Evolutionary conservation across 2,888 invertebrate species (phyloP), one percentile per base, ranked within the genome.

Genomic region (Tromatobia lineatoria): DNA sequence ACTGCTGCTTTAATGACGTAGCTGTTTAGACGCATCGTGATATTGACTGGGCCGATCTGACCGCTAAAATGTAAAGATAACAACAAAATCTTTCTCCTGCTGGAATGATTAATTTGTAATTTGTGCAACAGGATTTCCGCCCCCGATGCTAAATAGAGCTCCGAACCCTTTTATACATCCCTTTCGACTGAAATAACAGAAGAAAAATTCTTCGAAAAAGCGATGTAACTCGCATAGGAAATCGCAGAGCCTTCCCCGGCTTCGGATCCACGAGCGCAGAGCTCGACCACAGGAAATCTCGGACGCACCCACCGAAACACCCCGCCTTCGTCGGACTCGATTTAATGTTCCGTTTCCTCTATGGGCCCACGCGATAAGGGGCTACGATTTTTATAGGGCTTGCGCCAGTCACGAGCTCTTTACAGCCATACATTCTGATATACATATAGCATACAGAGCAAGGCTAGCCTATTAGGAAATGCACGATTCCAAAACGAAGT

Each of bases 231-330:
- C 86, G 79, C 85, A 89, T 86, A 88, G 90, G 89, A 89, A 91
- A 89, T 88, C 88, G 89, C 91, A 59, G 38, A 8, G 61, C 3
- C 88, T 90, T 90, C 61, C 88, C 90, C 91, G 90, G 88, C 29
- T 45, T 47, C 47, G 71, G 59, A 64, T 50, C 64, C 50, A 50
- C 74, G 52, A n/a, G 67, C 61, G 47, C 61, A 61, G 79, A 59
- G 66, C 88, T 89, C 88, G 89, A 87, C 88, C 89, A 92, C 93
- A 92, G 93, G 93, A 92, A 92, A 92, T 93, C 93, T 92, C 92
- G 90, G 92, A 92, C 92, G 92, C 93, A 92, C 93, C 93, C 93
- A 92, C 92, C 91, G 92, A 92, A 92, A 93, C 93, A 92, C 89
- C 90, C 92, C 91, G 90, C 91, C 92, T 91, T 90, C 89, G 88